Percentiles rank a stretch among this genome's conserved stretches.
phyloP scores from a whole-genome alignment of 1,140 invertebrate species.

The Rhynchophorus ferrugineus region DNA sequence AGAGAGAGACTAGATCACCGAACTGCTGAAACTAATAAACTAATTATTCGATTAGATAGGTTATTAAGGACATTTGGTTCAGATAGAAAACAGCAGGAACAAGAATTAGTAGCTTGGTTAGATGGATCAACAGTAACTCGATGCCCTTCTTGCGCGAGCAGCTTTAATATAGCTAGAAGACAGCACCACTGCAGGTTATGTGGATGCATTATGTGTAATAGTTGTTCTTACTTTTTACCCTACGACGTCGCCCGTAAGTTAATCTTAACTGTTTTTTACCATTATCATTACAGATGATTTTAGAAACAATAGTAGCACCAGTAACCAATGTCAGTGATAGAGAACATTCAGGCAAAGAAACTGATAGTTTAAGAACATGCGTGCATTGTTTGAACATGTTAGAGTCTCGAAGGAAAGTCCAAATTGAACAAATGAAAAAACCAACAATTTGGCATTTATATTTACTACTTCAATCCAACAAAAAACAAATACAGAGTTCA shows the following conservation, averaged over 20 bases:
- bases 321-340: constrained; percentile 26
- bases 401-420: constrained; percentile 70
- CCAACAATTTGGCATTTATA: constrained; percentile 77
- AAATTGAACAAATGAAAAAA: constrained; percentile 70
- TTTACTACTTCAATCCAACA: constrained; percentile 66
- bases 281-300: background rate
- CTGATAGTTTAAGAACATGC: constrained; percentile 69
- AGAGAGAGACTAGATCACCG: constrained; percentile 67
- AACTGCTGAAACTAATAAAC: constrained; percentile 90
- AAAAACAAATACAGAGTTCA: constrained; percentile 68
- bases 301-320: constrained; percentile 34
- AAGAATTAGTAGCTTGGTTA: constrained; percentile 82
- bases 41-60: constrained; percentile 90
- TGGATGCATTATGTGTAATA: constrained; percentile 90
- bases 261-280: constrained; percentile 2
- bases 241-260: constrained; percentile 75
- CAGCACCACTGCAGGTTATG: constrained; percentile 96
- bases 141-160: constrained; percentile 84
- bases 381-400: constrained; percentile 75
- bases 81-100: constrained; percentile 74
- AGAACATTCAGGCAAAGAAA: constrained; percentile 28
- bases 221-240: constrained; percentile 84
- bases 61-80: constrained; percentile 70
- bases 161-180: constrained; percentile 78
- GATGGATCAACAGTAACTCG: constrained; percentile 82